Evolutionary conservation across 2,113 vertebrate species (phyloP).

Genomic region (Galbula dea): DNA sequence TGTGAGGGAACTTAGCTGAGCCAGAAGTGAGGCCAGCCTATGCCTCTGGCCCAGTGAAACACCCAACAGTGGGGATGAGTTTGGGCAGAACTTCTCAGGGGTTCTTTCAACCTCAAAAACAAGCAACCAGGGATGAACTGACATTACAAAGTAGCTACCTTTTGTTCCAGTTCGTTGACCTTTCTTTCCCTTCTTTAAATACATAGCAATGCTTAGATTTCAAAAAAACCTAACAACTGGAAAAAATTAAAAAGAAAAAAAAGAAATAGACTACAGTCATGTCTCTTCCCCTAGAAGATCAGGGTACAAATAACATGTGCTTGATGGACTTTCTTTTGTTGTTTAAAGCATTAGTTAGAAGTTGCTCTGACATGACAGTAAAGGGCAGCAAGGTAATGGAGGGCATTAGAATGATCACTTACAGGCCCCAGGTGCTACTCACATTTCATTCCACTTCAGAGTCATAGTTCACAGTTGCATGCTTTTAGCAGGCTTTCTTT

Average conservation of each 20-base stretch:
- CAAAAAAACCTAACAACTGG: not conserved
- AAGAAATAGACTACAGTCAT: no score
- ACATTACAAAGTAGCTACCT: not conserved
- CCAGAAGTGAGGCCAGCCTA: not conserved
- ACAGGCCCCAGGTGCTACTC: not conserved
- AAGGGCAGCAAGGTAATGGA: not conserved
- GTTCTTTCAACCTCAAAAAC: not conserved
- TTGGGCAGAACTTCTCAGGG: not conserved
- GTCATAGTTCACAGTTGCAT: not conserved
- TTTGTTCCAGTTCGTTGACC: not conserved
- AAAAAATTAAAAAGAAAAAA: not conserved
- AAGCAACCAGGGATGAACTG: not conserved
- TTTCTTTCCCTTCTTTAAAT: not conserved
- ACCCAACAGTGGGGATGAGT: not conserved
- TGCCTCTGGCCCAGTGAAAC: not conserved
- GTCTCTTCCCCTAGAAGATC: not conserved
- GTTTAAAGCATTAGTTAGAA: not conserved
- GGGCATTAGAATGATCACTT: not conserved
- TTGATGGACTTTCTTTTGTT: not conserved
- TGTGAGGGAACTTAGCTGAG: not conserved
- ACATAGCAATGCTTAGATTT: not conserved
- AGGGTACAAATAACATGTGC: not conserved
- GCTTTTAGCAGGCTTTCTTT: not conserved
- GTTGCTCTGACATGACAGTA: not conserved
- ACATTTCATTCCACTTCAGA: not conserved